phyloP scores from a whole-genome alignment of 2,797 vertebrate species.

The Anableps anableps region DNA sequence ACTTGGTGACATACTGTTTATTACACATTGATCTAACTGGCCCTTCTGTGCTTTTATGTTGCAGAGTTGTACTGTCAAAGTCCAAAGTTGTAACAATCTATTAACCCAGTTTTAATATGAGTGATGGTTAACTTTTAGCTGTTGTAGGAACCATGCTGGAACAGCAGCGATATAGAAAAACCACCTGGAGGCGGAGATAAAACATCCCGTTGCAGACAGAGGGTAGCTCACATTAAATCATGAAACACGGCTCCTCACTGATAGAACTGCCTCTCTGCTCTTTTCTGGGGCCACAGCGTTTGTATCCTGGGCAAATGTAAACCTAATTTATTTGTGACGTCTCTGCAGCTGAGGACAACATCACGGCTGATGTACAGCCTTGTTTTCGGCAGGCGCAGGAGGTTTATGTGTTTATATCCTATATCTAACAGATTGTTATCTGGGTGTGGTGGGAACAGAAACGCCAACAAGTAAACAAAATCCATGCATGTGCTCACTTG shows the following conservation, averaged over 20 bases:
- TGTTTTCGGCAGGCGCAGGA: slow-evolving; percentile 36
- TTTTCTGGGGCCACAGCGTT: slow-evolving; percentile 18
- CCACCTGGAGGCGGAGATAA: background rate
- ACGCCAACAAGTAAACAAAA: slow-evolving; percentile 59
- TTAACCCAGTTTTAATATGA: background rate
- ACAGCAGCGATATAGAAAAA: background rate
- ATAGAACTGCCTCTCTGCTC: slow-evolving; percentile 25
- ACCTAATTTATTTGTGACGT: slow-evolving; percentile 22
- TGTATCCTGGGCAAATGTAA: slow-evolving; percentile 12
- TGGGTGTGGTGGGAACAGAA: slow-evolving; percentile 66
- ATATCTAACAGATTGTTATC: slow-evolving; percentile 60
- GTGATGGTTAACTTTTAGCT: background rate
- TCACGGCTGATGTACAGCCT: slow-evolving; percentile 19
- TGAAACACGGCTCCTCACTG: background rate
- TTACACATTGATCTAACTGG: background rate
- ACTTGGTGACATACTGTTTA: background rate
- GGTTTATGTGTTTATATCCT: slow-evolving; percentile 40
- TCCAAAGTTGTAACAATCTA: background rate
- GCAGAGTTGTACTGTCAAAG: background rate
- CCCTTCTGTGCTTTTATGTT: background rate
- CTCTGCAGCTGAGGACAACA: slow-evolving; percentile 19
- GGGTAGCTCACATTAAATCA: slow-evolving; percentile 8
- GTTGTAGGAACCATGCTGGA: background rate
- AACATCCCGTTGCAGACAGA: background rate
- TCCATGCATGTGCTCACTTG: slow-evolving; percentile 37